Percentiles rank a stretch among this genome's conserved stretches.
phyloP scores from a whole-genome alignment of 2,888 invertebrate genomes.

The Idaea straminata region DNA sequence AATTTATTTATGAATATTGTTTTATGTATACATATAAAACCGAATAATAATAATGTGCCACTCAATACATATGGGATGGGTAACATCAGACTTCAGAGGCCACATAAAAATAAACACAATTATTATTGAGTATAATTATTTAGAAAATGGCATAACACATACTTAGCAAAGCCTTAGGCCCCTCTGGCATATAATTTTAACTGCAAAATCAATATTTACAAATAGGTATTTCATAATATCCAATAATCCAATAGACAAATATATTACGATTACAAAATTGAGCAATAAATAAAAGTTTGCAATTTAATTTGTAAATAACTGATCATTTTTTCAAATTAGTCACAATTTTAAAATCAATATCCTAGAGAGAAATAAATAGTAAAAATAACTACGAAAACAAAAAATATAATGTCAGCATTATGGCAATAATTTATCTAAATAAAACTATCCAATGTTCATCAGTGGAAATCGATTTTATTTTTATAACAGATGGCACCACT shows the following conservation, averaged over 20 bases:
- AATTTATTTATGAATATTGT: background rate
- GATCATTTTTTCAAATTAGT: background rate
- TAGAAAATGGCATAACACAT: background rate
- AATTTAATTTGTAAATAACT: background rate
- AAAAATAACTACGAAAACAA: background rate
- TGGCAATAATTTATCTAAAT: slow-evolving; percentile 12
- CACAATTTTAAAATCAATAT: slow-evolving; percentile 5
- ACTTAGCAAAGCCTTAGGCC: background rate
- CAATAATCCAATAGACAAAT: background rate
- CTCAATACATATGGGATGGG: no score
- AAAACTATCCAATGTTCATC: background rate
- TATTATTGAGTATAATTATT: background rate
- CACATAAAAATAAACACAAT: background rate
- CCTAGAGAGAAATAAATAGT: slow-evolving; percentile 5
- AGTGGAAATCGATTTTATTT: no score
- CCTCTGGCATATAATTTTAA: background rate
- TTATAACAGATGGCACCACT: no score
- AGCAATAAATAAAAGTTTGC: background rate
- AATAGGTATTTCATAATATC: background rate
- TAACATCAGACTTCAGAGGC: background rate
- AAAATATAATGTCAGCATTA: slow-evolving; percentile 17
- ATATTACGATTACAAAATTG: background rate
- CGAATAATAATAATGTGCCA: no score
- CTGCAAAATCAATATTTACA: background rate
- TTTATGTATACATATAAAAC: no score